Evolutionary conservation across 2,797 vertebrate species (phyloP).

Genomic region (Gymnoscopelus braueri): DNA sequence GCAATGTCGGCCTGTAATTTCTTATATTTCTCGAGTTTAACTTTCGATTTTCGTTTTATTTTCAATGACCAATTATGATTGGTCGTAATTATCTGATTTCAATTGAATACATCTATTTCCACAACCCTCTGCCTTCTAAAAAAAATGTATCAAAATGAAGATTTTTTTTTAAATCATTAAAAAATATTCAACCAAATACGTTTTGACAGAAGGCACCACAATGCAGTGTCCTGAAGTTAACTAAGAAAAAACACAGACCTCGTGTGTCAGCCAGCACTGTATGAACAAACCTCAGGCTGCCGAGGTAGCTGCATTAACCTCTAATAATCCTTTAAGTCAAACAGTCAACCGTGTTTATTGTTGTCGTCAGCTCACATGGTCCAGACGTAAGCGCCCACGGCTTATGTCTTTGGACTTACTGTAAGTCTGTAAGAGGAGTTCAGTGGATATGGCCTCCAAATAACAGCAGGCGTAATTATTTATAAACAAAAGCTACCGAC

Average conservation of each 20-base stretch:
- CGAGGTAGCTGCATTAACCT: no score
- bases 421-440: slow-evolving; percentile 45
- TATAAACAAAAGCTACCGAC: slow-evolving; percentile 35
- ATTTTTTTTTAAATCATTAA: no score
- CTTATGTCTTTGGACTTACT: slow-evolving; percentile 57
- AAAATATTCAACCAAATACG: background rate
- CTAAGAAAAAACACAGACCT: background rate
- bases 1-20: no score
- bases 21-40: slow-evolving; percentile 1
- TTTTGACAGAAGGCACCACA: background rate
- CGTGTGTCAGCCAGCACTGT: no score
- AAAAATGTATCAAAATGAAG: background rate
- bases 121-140: slow-evolving; percentile 40
- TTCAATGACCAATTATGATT: slow-evolving; percentile 6
- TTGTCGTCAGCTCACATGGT: slow-evolving; percentile 61
- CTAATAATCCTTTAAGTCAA: no score
- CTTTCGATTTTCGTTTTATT: slow-evolving; percentile 2
- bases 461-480: slow-evolving; percentile 41
- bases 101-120: slow-evolving; percentile 9
- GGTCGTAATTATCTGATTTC: slow-evolving; percentile 21
- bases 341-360: slow-evolving; percentile 7
- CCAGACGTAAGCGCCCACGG: slow-evolving; percentile 70
- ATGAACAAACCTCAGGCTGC: no score
- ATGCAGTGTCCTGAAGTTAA: no score
- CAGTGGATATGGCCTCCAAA: slow-evolving; percentile 61